Evolutionary conservation across 2,888 invertebrate species (phyloP), one percentile per base, ranked within the genome.

Genomic region (Pyrochroa serraticornis): DNA sequence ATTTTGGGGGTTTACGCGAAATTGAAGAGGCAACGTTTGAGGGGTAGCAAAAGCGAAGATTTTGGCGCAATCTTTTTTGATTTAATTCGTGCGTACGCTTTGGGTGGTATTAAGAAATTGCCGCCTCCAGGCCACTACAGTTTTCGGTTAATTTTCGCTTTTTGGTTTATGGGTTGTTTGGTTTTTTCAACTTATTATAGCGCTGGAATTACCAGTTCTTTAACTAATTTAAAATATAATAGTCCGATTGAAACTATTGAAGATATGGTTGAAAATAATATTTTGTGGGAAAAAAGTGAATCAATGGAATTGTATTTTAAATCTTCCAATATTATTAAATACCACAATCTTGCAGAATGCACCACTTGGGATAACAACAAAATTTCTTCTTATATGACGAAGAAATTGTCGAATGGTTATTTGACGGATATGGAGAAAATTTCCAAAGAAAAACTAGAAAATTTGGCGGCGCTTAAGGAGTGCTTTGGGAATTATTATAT

Each of bases 161-260:
- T 36, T 35, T 55, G 61, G 39, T 50, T 56, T n/a, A 37, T 58
- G 22, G 61, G 60, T 38, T 54, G 58, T 33, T 43, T 62, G 10
- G 7, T 70, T n/a, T 38, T 64, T 14, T 56, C 60, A 22, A 62
- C 62, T 1, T 62, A 61, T 33, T 69, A 68, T 32, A 61, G 62
- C 10, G 68, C 69, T 2, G 67, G 65, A 6, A 45, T 69, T 31
- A 64, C 69, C 6, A 66, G 58, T 30, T 56, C 55, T 12, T 37
- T 67, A 7, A 62, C 60, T 35, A 64, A 63, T 51, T 68, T 67
- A 3, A 55, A 63, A 48, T 68, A 60, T 47, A 58, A 61, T 3
- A 57, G 51, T 37, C 34, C 60, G 33, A 61, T 67, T 2, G 59
- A 66, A 9, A 50, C 59, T 9, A 58, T 67, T 22, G 46, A 64